Conservation (phyloP, 2,888 invertebrate species). For the Criorhina ranunculi region DNA sequence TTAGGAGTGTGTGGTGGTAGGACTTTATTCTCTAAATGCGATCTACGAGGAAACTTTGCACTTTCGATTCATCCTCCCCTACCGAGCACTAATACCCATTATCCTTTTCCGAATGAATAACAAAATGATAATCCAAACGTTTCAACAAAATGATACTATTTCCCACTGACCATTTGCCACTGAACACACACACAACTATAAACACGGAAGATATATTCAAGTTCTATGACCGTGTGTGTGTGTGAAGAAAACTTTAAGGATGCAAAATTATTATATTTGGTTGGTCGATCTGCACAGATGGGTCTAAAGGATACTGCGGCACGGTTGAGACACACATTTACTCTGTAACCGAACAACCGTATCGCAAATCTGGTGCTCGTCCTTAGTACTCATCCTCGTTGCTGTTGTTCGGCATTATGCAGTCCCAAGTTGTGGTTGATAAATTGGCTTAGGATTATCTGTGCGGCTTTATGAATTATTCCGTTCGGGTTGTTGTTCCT, state of each 20-base stretch:
- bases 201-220: not conserved
- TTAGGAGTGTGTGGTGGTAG: not conserved
- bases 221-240: not conserved
- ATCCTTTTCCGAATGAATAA: conserved; percentile 60
- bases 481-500: conserved; percentile 54
- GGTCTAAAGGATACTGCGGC: conserved; percentile 40
- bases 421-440: conserved; percentile 74
- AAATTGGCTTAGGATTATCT: conserved; percentile 76
- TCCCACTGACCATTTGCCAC: conserved; percentile 46
- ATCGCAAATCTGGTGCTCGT: conserved; percentile 53
- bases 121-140: conserved; percentile 62
- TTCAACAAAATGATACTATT: conserved; percentile 52
- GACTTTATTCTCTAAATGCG: conserved; percentile 24
- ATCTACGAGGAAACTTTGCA: conserved; percentile 50
- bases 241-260: conserved; percentile 61
- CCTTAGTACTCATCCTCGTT: no score
- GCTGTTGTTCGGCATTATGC: conserved; percentile 69
- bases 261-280: conserved; percentile 56
- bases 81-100: conserved; percentile 34
- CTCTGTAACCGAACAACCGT: conserved; percentile 47
- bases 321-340: conserved; percentile 23
- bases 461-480: conserved; percentile 75
- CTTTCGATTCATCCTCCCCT: conserved; percentile 38
- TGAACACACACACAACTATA: not conserved
- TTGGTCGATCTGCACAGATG: conserved; percentile 52